Base-by-base conservation (phyloP, 2,888 invertebrate species). In the Beris morrisii region DNA sequence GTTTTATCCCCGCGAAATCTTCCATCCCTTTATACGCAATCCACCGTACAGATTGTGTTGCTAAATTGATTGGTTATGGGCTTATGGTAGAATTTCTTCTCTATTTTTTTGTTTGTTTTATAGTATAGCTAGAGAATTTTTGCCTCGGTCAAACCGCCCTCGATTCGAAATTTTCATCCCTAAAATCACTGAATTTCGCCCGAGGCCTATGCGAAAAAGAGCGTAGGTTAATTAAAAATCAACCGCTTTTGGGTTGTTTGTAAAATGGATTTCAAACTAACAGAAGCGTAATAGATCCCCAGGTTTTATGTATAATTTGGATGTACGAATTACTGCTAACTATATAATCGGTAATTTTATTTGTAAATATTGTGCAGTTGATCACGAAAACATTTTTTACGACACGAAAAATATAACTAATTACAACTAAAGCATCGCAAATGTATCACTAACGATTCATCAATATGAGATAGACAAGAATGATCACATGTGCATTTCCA, bases 231-330 rank as follows among this genome's bases (percentile, higher is more conserved):
- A 79, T 79, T 80, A 79, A 79, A 79, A 79, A 79, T 78, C 79
- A 79, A 79, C 80, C 75, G 79, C 79, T 79, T 72, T 73, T 74
- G 79, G 79, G 74, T 72, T 79, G 77, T 79, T 79, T 79, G 79
- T 80, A 77, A 75, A 79, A 80, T 80, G 79, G 79, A 79, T 79
- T 79, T 79, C 77, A 79, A 61, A 77, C 76, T 74, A 67, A 71
- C 64, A 61, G 56, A 63, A 64, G 64, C 69, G 46, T 50, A 61
- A 61, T 61, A 50, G 61, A 61, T 61, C 50, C 30, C 30, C 32
- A 22, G 52, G 58, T 44, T 58, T 58, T 22, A 52, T 61, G 38
- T 38, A 61, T 52, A 52, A 52, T 28, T 59, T 61, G 48, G 48
- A 59, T 48, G 58, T 46, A 46, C 31, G 48, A 59, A 59, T 61